Conservation (phyloP, 2,113 vertebrate genomes). For the Dinomys branickii region DNA sequence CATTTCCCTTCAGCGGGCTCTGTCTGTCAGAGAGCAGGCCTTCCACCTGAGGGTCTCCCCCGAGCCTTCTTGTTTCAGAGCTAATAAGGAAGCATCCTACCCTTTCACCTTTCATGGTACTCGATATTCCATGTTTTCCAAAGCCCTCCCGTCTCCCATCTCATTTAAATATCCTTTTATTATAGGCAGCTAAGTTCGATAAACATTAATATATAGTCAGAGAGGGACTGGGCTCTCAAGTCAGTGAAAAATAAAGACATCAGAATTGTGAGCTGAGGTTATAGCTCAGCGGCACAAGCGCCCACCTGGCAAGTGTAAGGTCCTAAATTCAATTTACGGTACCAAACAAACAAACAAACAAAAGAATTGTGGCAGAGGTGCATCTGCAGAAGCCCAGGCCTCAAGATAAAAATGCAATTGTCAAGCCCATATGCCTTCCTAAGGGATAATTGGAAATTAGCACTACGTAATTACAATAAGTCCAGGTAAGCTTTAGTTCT, state of each 20-base stretch:
- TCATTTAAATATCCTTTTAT: neutral
- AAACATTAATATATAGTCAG: neutral
- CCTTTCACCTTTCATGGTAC: accelerated
- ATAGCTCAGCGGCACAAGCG: too few relatives aligned
- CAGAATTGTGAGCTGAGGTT: neutral
- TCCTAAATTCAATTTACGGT: too few relatives aligned
- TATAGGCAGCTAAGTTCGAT: neutral
- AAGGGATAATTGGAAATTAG: neutral
- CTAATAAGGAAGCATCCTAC: neutral
- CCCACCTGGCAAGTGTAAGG: too few relatives aligned
- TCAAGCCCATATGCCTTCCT: neutral
- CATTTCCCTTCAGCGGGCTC: neutral
- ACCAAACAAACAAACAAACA: too few relatives aligned
- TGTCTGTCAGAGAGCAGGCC: neutral
- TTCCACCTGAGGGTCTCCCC: neutral
- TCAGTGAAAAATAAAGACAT: neutral
- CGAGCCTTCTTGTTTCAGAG: neutral
- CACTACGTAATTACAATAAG: neutral
- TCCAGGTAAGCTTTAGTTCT: neutral
- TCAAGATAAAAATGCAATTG: neutral
- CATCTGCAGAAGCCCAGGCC: neutral
- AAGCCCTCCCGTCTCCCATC: neutral
- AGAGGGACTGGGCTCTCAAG: neutral
- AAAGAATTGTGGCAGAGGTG: neutral
- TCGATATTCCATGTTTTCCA: neutral